These are phyloP conservation scores for Alethe diademata DNA, from an alignment of 2,113 vertebrate genomes.

Conservation along the genomic window DNA sequence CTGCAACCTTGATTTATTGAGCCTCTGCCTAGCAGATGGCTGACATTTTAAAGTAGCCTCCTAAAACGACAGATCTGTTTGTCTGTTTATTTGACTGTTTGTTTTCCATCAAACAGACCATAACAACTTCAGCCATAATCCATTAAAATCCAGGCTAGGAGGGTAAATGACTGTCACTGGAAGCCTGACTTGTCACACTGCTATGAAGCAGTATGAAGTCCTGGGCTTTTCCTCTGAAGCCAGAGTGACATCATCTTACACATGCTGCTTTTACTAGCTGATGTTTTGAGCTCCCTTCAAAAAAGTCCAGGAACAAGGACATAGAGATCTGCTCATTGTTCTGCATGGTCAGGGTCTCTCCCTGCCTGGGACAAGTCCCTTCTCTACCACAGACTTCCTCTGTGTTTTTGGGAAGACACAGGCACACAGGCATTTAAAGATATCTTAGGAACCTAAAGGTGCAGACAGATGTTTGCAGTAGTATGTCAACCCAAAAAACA, in stretches of 20 bases:
- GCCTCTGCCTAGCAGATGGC: constrained; percentile 65
- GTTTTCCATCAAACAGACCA: neutral
- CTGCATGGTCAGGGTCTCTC: neutral
- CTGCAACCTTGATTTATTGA: constrained; percentile 57
- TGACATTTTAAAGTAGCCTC: constrained; percentile 39
- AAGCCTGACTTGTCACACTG: neutral
- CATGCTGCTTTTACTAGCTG: neutral
- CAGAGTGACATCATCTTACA: constrained; percentile 29
- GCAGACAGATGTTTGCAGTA: neutral
- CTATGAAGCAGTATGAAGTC: neutral
- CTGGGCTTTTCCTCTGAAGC: neutral
- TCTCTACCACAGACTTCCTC: constrained; percentile 11
- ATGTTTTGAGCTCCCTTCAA: neutral
- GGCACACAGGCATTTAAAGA: neutral
- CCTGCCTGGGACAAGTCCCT: neutral
- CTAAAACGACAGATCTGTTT: neutral
- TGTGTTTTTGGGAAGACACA: neutral
- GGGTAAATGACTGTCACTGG: neutral
- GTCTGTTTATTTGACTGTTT: neutral
- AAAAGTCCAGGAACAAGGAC: fast-evolving
- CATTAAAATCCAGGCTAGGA: neutral
- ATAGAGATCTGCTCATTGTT: neutral
- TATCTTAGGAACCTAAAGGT: neutral
- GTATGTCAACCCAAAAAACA: neutral
- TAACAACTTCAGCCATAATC: neutral